Evolutionary conservation across 2,888 invertebrate genomes (phyloP).

Genomic region (Spilosoma lubricipeda): DNA sequence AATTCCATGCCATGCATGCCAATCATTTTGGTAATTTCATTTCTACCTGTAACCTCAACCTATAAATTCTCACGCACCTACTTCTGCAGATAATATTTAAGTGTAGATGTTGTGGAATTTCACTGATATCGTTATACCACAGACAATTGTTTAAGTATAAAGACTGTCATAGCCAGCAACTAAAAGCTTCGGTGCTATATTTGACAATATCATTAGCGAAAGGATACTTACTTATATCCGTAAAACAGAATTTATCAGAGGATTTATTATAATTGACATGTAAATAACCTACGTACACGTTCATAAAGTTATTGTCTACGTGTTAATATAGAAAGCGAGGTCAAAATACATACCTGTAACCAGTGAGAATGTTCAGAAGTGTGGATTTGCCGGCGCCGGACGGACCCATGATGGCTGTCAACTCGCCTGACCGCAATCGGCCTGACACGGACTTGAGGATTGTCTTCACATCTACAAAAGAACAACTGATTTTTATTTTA

Average conservation of each 20-base stretch:
- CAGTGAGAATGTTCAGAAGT: slow-evolving; percentile 96
- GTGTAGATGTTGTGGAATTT: no score
- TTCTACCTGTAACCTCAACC: no score
- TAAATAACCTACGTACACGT: not conserved
- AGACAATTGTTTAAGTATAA: no score
- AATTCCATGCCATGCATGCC: no score
- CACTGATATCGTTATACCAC: no score
- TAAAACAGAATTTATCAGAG: not conserved
- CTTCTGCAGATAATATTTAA: no score
- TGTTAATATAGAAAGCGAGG: not conserved
- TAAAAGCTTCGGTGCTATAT: no score
- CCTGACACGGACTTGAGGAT: slow-evolving; percentile 97
- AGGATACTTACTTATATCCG: not conserved
- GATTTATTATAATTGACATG: not conserved
- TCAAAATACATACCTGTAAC: slow-evolving; percentile 93
- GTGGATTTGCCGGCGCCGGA: slow-evolving; percentile 98
- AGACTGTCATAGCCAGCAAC: no score
- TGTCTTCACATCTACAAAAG: slow-evolving; percentile 91
- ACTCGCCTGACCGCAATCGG: slow-evolving; percentile 94
- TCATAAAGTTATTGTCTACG: not conserved
- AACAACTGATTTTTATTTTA: slow-evolving; percentile 27
- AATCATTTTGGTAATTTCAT: no score
- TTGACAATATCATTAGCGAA: not conserved
- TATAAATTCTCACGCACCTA: no score
- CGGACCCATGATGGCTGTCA: slow-evolving; percentile 99